phyloP scores from a whole-genome alignment of 1,140 invertebrate genomes.

The Hycleus cichorii region DNA sequence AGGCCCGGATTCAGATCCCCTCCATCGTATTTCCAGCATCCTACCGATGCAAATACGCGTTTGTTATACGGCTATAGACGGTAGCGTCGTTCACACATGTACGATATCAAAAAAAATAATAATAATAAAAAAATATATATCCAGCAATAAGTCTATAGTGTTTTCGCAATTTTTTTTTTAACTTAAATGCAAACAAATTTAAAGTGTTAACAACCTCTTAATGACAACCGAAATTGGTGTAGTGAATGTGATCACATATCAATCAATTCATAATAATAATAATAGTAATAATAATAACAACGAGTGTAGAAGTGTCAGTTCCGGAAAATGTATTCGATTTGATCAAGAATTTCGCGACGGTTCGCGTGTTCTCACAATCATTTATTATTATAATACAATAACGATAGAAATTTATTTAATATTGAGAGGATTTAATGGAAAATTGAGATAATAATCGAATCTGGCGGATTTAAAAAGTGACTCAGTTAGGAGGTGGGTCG shows the following conservation, averaged over 20 bases:
- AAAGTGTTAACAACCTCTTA: too few relatives aligned
- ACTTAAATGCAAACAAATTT: too few relatives aligned
- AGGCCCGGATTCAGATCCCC: slow-evolving; percentile 33
- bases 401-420: neutral
- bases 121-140: too few relatives aligned
- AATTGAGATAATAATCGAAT: slow-evolving; percentile 28
- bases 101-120: neutral
- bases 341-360: too few relatives aligned
- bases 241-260: slow-evolving; percentile 25
- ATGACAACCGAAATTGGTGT: neutral
- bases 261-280: slow-evolving; percentile 5
- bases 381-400: neutral
- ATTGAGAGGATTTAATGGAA: neutral
- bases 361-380: neutral
- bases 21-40: slow-evolving; percentile 27
- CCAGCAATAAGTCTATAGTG: too few relatives aligned
- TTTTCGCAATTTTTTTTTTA: too few relatives aligned
- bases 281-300: too few relatives aligned
- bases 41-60: slow-evolving; percentile 35
- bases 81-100: slow-evolving; percentile 28
- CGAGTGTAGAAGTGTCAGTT: too few relatives aligned
- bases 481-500: slow-evolving; percentile 40
- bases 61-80: slow-evolving; percentile 35
- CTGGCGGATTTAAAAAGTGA: slow-evolving; percentile 42
- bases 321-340: too few relatives aligned